Base-by-base conservation (phyloP, 2,113 vertebrate genomes). In the Coptodon bakossiorum region DNA sequence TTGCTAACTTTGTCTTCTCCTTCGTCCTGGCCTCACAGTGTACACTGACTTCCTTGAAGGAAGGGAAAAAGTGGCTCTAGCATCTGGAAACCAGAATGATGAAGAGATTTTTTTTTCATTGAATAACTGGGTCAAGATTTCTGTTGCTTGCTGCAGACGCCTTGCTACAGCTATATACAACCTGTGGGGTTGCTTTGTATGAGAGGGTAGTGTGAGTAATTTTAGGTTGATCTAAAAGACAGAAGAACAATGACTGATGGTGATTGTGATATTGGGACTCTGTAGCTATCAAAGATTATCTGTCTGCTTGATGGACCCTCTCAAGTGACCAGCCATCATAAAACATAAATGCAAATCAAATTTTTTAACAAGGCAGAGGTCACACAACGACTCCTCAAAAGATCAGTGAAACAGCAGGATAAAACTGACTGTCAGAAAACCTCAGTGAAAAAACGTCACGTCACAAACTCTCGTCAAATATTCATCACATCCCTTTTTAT, bases 391-490 rank as follows among this genome's bases (percentile, higher is more conserved):
- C 73, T 34, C 81, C 59, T 86, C 82, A 63, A 81, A 88, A 59
- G 54, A 52, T 9, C 2, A 82, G 22, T 27, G 71, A 54, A 86
- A 84, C 29, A 31, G 79, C 63, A 79, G 82, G 38, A 82, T 45
- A 27, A 90, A 91, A 52, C 48, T 14, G 79, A 52, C 40, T 34
- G 84, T 68, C 48, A 73, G 81, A 83, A 81, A 88, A 80, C 81
- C 45, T 86, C 78, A 13, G 66, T 61, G n/a, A 88, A 92, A 76
- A 90, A 86, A 81, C 80, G 66, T 78, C 80, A 90, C 68, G 83
- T 86, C 89, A 84, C 85, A 92, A 92, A 79, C 81, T 85, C 88
- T 82, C 14, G 82, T 93, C 84, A 92, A 95, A 95, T 93, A 95
- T 96, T 94, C 76, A 95, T 92, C 81, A 53, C 88, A 29, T 87